A percentile compares a stretch with the other conserved stretches of the same genome.
phyloP scores from a whole-genome alignment of 35 echinoderm and acorn worm genomes.

The Ophiothrix spiculata region DNA sequence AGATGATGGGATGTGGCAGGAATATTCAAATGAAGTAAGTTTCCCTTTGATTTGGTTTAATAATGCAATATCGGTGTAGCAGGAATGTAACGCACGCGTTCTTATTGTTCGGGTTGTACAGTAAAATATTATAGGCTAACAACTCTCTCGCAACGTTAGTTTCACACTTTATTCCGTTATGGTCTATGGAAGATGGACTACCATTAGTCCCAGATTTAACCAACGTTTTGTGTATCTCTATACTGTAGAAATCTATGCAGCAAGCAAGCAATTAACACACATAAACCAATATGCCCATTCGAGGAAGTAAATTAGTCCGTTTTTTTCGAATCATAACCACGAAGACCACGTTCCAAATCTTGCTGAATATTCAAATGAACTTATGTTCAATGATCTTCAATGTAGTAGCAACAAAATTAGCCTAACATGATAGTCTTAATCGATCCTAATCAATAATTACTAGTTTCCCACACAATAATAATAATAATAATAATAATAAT shows the following conservation, averaged over 20 bases:
- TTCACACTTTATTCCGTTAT: neutral
- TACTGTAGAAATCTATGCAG: neutral
- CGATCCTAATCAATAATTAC: neutral
- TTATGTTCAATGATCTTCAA: too few species aligned
- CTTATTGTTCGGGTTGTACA: neutral
- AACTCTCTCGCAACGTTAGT: neutral
- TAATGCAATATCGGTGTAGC: neutral
- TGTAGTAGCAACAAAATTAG: too few species aligned
- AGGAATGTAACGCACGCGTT: neutral
- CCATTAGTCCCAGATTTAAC: too few species aligned
- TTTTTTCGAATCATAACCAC: too few species aligned
- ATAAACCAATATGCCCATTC: too few species aligned
- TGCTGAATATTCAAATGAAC: too few species aligned
- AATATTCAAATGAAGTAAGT: slow-evolving; percentile 10
- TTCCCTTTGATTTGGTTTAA: neutral
- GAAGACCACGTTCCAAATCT: too few species aligned
- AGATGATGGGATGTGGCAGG: neutral
- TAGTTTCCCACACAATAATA: neutral
- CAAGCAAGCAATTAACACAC: too few species aligned
- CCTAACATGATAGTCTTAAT: neutral
- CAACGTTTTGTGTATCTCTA: too few species aligned
- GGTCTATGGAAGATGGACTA: too few species aligned
- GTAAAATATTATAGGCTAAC: neutral
- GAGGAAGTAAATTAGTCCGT: too few species aligned
- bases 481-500: neutral